Conservation (phyloP, 1,140 invertebrate species). For the Drusus annulatus region DNA sequence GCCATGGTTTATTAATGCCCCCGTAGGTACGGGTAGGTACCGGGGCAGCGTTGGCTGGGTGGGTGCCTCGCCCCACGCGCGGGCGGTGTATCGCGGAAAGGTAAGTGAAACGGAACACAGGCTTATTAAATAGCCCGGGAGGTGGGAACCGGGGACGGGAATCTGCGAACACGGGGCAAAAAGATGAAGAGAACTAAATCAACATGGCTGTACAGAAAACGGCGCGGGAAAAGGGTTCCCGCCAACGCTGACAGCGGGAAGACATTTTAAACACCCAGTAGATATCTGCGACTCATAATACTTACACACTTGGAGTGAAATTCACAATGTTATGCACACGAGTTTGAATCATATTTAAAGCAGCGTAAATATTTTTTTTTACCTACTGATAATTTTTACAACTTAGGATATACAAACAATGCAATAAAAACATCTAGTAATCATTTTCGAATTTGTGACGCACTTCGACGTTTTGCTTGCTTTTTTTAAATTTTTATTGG, state of each 20-base stretch:
- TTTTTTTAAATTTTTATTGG: too few species aligned
- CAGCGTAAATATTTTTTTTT: too few species aligned
- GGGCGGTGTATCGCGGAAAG: slow-evolving; percentile 27
- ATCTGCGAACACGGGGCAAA: slow-evolving; percentile 40
- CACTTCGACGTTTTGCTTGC: too few species aligned
- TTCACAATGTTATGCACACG: too few species aligned
- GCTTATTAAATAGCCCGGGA: slow-evolving; percentile 47
- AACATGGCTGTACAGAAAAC: slow-evolving; percentile 38
- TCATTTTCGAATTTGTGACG: too few species aligned
- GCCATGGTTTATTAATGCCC: slow-evolving; percentile 1
- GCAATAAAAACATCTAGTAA: too few species aligned
- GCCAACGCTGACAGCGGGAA: slow-evolving; percentile 23
- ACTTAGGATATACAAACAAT: too few species aligned
- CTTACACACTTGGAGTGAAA: too few species aligned
- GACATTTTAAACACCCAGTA: not conserved
- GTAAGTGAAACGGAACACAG: slow-evolving; percentile 47
- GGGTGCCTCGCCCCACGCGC: not conserved
- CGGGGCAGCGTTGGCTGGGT: too few species aligned
- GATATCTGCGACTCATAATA: not conserved
- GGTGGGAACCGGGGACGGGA: slow-evolving; percentile 26
- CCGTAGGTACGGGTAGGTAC: too few species aligned
- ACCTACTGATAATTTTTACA: too few species aligned
- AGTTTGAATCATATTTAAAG: too few species aligned
- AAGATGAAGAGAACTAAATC: slow-evolving; percentile 50
- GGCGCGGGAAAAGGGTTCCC: slow-evolving; percentile 26